Evolutionary conservation across 1,140 invertebrate species (phyloP).

Genomic region (Cydia fagiglandana): DNA sequence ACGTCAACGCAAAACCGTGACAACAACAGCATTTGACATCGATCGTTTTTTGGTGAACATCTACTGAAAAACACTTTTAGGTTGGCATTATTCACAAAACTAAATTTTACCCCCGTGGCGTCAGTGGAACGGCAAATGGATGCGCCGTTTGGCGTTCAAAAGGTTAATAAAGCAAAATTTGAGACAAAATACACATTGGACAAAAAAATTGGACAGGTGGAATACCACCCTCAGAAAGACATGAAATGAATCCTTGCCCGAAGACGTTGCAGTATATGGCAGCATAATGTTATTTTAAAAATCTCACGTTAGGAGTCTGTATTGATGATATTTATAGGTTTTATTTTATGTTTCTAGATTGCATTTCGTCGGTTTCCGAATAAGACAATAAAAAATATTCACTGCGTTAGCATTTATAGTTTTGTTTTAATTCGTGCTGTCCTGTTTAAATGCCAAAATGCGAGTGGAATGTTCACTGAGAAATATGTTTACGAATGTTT

Average conservation of each 20-base stretch:
- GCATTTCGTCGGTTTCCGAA: conserved; percentile 17
- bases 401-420: conserved; percentile 33
- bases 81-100: too few relatives aligned
- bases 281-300: conserved; percentile 14
- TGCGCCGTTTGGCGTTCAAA: too few relatives aligned
- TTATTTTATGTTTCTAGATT: conserved; percentile 10
- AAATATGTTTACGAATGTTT: conserved; percentile 57
- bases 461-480: conserved; percentile 49
- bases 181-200: too few relatives aligned
- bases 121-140: too few relatives aligned
- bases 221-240: too few relatives aligned
- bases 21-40: too few relatives aligned
- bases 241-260: background rate
- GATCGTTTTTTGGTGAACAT: too few relatives aligned
- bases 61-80: too few relatives aligned
- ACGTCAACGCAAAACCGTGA: too few relatives aligned
- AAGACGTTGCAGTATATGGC: background rate
- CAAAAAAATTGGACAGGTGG: too few relatives aligned
- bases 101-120: too few relatives aligned
- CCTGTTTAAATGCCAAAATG: conserved; percentile 43
- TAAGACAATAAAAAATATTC: conserved; percentile 21
- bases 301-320: conserved; percentile 3
- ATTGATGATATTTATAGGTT: conserved; percentile 15
- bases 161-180: too few relatives aligned
- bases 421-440: conserved; percentile 34